Evolutionary conservation across 1,140 invertebrate species (phyloP).

Genomic region (Charaxes varanes): DNA sequence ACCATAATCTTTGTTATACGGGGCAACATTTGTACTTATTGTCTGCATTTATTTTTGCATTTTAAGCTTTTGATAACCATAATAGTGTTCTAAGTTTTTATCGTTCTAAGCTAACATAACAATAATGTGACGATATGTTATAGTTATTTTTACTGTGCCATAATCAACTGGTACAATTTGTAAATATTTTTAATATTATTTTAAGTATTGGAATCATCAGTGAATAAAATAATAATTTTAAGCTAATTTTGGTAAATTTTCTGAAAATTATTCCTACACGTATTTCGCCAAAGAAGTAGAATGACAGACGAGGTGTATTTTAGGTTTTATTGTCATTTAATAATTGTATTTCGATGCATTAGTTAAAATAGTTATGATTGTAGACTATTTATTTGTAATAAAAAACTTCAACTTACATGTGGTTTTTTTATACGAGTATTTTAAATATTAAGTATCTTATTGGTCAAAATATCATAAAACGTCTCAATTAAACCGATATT

Average conservation of each 20-base stretch:
- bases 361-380: slow-evolving; percentile 17
- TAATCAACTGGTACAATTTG: slow-evolving; percentile 36
- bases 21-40: slow-evolving; percentile 14
- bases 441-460: too few species aligned
- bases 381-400: slow-evolving; percentile 63
- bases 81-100: neutral
- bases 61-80: slow-evolving; percentile 6
- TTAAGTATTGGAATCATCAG: slow-evolving; percentile 19
- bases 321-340: slow-evolving; percentile 25
- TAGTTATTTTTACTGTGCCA: slow-evolving; percentile 23
- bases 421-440: slow-evolving; percentile 11
- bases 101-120: neutral
- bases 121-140: slow-evolving; percentile 5
- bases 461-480: too few species aligned
- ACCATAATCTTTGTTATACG: too few species aligned
- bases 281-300: slow-evolving; percentile 54
- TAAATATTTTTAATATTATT: slow-evolving; percentile 40
- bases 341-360: slow-evolving; percentile 10
- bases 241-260: slow-evolving; percentile 9
- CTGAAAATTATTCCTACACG: slow-evolving; percentile 32
- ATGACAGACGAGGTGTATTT: slow-evolving; percentile 26
- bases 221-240: too few species aligned
- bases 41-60: slow-evolving; percentile 19
- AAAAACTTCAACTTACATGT: slow-evolving; percentile 30
- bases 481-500: too few species aligned